A percentile compares a stretch with the other conserved stretches of the same genome.
phyloP scores from a whole-genome alignment of 2,888 invertebrate genomes.

The Caenorhabditis imperialis region DNA sequence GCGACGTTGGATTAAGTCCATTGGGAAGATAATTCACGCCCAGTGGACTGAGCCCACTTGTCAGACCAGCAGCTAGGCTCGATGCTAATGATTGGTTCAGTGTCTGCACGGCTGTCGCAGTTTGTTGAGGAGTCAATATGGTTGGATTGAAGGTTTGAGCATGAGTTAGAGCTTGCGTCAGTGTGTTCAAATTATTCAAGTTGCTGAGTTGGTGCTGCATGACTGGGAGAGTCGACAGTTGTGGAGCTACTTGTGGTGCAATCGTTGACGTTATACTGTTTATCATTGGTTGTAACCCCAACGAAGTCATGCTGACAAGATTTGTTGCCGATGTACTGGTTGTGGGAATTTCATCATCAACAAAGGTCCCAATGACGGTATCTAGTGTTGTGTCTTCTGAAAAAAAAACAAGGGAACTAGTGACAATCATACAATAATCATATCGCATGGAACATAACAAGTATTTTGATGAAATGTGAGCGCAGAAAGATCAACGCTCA shows the following conservation, averaged over 20 bases:
- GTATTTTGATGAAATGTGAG: background rate
- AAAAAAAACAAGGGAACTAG: conserved; percentile 9
- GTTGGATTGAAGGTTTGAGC: conserved; percentile 51
- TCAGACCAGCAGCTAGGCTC: conserved; percentile 58
- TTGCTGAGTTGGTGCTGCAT: conserved; percentile 54
- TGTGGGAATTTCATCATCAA: conserved; percentile 59
- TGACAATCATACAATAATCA: background rate
- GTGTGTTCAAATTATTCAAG: conserved; percentile 47
- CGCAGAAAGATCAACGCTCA: background rate
- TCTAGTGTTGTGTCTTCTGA: conserved; percentile 72
- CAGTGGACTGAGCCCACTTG: conserved; percentile 60
- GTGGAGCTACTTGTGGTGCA: conserved; percentile 13
- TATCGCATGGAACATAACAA: background rate
- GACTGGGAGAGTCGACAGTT: conserved; percentile 29
- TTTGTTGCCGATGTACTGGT: conserved; percentile 44
- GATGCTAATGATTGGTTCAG: conserved; percentile 61
- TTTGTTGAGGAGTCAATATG: conserved; percentile 46
- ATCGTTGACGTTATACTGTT: conserved; percentile 40
- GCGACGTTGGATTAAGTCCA: conserved; percentile 62
- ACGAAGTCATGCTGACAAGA: conserved; percentile 43
- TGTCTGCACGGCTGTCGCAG: conserved; percentile 41
- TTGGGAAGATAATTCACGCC: conserved; percentile 57
- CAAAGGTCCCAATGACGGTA: conserved; percentile 65
- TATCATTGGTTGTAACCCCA: conserved; percentile 49
- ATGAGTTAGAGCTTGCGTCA: conserved; percentile 47